Percentiles rank a stretch among this genome's conserved stretches.
Conservation (phyloP, 2,113 vertebrate genomes). For the Ictalurus furcatus region DNA sequence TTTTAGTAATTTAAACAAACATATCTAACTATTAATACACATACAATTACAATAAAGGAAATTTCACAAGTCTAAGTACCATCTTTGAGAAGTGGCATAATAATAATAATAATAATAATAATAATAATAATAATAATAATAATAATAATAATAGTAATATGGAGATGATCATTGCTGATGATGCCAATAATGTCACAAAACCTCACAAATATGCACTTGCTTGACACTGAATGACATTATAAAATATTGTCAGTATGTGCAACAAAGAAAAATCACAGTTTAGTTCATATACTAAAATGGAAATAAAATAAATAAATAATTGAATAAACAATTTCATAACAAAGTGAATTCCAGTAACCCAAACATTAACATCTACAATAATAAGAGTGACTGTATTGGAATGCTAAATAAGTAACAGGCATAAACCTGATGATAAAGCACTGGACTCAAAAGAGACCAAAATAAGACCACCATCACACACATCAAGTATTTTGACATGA, state of each 20-base stretch:
- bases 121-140: constrained; percentile 43
- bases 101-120: constrained; percentile 43
- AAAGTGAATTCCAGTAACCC: constrained; percentile 66
- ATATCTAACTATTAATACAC: constrained; percentile 53
- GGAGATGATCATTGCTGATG: not conserved
- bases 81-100: constrained; percentile 41
- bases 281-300: constrained; percentile 37
- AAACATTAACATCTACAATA: constrained; percentile 69
- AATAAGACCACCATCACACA: constrained; percentile 69
- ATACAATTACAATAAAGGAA: constrained; percentile 52
- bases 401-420: constrained; percentile 68
- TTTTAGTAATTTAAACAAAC: constrained; percentile 51
- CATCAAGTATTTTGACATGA: constrained; percentile 66
- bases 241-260: constrained; percentile 59
- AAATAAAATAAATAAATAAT: constrained; percentile 47
- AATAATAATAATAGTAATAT: constrained; percentile 36
- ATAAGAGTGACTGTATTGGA: constrained; percentile 64
- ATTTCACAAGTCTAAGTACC: constrained; percentile 50
- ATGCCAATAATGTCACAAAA: constrained; percentile 36
- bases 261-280: constrained; percentile 51
- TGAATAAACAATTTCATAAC: constrained; percentile 57
- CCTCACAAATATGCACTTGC: constrained; percentile 62
- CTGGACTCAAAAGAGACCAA: constrained; percentile 65
- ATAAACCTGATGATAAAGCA: constrained; percentile 64
- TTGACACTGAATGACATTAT: constrained; percentile 63